These are phyloP conservation scores for Enchytraeus crypticus DNA, from an alignment of 2,888 invertebrate species.

Conservation along the genomic window DNA sequence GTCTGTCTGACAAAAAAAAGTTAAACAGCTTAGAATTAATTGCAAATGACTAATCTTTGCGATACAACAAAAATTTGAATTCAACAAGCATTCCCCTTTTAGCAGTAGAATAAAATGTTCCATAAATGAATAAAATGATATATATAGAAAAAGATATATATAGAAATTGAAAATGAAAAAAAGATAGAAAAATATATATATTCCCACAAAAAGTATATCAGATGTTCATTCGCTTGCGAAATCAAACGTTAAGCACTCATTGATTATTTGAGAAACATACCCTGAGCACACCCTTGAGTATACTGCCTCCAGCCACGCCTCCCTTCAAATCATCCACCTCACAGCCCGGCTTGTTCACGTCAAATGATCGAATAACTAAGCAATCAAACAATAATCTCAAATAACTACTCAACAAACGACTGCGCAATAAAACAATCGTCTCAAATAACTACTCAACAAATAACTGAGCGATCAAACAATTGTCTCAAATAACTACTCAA, in stretches of 20 bases:
- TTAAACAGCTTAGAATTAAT: too few species aligned
- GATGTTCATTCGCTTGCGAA: too few species aligned
- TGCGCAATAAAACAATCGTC: background rate
- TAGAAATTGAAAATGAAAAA: too few species aligned
- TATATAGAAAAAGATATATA: background rate
- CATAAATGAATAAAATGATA: background rate
- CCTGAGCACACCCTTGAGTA: constrained; percentile 85
- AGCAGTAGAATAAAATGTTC: too few species aligned
- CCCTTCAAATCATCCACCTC: constrained; percentile 96
- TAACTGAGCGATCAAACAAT: background rate
- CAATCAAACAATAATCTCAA: background rate
- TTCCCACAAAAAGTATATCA: too few species aligned
- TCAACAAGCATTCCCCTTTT: too few species aligned
- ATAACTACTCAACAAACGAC: background rate
- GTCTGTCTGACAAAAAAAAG: too few species aligned
- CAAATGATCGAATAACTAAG: constrained; percentile 69
- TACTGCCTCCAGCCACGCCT: constrained; percentile 97
- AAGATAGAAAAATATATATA: too few species aligned
- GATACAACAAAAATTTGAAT: too few species aligned
- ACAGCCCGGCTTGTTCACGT: constrained; percentile 98
- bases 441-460: background rate
- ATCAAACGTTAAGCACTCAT: background rate
- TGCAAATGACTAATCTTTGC: too few species aligned
- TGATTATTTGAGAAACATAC: constrained; percentile 39
- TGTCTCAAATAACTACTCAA: background rate